Evolutionary conservation across 2,888 invertebrate species (phyloP), one percentile per base, ranked within the genome.

Genomic region (Drosophila longiperda): DNA sequence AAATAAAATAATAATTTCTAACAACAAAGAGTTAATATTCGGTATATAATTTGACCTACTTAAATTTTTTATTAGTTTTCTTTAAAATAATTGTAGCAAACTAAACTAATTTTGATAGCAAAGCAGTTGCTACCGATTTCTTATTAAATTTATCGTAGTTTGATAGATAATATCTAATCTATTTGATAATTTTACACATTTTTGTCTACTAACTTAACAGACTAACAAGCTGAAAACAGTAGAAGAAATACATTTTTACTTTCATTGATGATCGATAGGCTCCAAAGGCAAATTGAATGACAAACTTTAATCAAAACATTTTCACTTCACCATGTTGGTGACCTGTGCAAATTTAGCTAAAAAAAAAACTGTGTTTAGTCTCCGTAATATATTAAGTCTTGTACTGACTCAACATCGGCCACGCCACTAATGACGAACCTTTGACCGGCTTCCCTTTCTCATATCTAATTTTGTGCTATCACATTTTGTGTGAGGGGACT

Each of bases 371-470:
- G 15, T 40, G 29, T 50, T 11, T 23, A 32, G 50, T 34, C 50
- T 32, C 15, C 11, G 5, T 6, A 57, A 23, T 42, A 26, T 23
- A 11, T 55, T 49, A 38, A 23, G 48, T 7, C 33, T 53, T 45
- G 23, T 8, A 15, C 8, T n/a, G 66, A n/a, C 34, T 34, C 65
- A 60, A 61, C 74, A 61, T 70, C 53, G 53, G 53, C 33, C 20
- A 17, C 26, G 26, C 7, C 15, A 53, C 15, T 26, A n/a, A 29
- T 38, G 38, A 55, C 26, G n/a, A 55, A n/a, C 38, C 26, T 12
- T 26, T 7, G 26, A 12, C n/a, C 54, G 6, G 26, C 7, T 11
- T n/a, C 38, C 26, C 17, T 36, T 1, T 17, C 36, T 12, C 17
- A 45, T 20, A 1, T 45, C 7, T 45, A 45, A 45, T 3, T 20